Evolutionary conservation across 2,888 invertebrate species (phyloP), one percentile per base, ranked within the genome.

Genomic region (Syritta pipiens): DNA sequence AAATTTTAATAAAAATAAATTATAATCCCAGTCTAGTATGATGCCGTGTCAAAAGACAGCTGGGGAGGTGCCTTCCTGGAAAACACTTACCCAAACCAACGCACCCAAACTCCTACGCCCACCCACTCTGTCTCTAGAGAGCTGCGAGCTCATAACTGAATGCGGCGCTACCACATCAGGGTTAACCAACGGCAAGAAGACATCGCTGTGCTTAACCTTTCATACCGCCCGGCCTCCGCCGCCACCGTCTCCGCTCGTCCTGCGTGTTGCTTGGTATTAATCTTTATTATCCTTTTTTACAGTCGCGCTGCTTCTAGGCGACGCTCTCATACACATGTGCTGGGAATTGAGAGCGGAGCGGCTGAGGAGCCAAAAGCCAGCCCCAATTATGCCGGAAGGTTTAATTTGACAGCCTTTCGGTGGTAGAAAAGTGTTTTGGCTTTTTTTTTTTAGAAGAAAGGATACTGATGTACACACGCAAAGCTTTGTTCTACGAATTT

Each of bases 1-100:
- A 51, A 65, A 65, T 53, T 53, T 53, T 53, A 44, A 53, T 53
- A 44, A 44, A 44, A 32, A 35, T 44, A 44, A 30, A 51, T 53
- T 65, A 20, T 49, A 63, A 65, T 53, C 44, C 19, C 26, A 19
- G 9, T 26, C 9, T 48, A n/a, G n/a, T n/a, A n/a, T n/a, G n/a
- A 28, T 19, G 17, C 24, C 46, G 42, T 14, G 19, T 10, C 37
- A 17, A n/a, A 5, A 5, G 6, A 6, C n/a, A 17, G n/a, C 9
- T 19, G 10, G 14, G 12, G 12, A 26, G 17, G 19, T 7, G n/a
- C 4, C 7, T 26, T 24, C 37, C 2, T 24, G 19, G 19, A 37
- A 14, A 26, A 19, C 37, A 35, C 19, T 17, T 17, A 24, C 26
- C 22, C 17, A 22, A 9, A 4, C n/a, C 17, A n/a, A n/a, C n/a